These are phyloP conservation scores for Mesorhabditis belari DNA, from an alignment of 2,888 invertebrate species.

Conservation along the genomic window DNA sequence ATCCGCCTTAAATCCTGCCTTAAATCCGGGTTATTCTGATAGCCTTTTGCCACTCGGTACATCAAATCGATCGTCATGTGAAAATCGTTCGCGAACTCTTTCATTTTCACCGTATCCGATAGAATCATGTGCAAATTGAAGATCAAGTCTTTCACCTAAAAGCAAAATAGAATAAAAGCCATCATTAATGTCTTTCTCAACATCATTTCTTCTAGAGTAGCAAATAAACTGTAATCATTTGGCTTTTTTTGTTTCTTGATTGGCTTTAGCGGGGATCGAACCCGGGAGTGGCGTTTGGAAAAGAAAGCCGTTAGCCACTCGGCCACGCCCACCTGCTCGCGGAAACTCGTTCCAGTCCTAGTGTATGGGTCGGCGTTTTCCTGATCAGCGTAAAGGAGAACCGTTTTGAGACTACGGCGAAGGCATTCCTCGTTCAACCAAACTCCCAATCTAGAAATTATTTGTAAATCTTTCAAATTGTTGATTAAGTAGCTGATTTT, in stretches of 20 bases:
- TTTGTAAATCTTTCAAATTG: too few relatives aligned
- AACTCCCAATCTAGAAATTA: constrained; percentile 3
- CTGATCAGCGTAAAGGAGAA: constrained; percentile 6
- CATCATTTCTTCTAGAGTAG: constrained; percentile 9
- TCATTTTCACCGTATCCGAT: constrained; percentile 97
- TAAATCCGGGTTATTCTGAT: constrained; percentile 83
- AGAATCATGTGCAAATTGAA: constrained; percentile 97
- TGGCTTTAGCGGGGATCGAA: background rate
- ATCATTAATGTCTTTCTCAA: constrained; percentile 3
- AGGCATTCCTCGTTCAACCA: constrained; percentile 38
- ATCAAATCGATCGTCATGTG: constrained; percentile 95
- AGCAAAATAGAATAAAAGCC: background rate
- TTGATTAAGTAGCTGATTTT: too few relatives aligned
- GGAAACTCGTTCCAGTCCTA: constrained; percentile 21
- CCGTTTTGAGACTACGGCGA: constrained; percentile 56
- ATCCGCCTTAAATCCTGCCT: constrained; percentile 33
- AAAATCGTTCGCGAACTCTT: constrained; percentile 86
- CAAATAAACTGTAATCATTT: constrained; percentile 8
- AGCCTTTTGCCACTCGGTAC: constrained; percentile 89
- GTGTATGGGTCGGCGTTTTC: constrained; percentile 8
- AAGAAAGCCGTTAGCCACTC: background rate
- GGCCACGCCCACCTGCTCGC: constrained; percentile 19
- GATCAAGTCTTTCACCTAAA: constrained; percentile 68
- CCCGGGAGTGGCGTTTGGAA: background rate
- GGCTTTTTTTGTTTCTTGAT: background rate